These are phyloP conservation scores for Octodonta nipae DNA, from an alignment of 2,888 invertebrate genomes.

Conservation along the genomic window DNA sequence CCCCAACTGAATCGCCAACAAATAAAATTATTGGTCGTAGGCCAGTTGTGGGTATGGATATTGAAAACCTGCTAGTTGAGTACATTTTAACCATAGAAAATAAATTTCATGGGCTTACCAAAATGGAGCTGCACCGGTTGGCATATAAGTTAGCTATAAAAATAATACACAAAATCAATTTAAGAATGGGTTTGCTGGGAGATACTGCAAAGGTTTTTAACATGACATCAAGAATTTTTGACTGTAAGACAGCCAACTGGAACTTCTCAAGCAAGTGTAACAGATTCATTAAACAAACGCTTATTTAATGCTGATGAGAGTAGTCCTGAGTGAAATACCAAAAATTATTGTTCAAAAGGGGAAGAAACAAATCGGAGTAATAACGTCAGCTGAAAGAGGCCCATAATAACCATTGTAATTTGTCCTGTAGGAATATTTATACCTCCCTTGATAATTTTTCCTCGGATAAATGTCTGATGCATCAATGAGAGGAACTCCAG, in stretches of 20 bases:
- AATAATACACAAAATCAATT: too few species aligned
- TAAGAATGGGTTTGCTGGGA: too few species aligned
- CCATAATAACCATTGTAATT: slow-evolving; percentile 5
- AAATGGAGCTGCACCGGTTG: too few species aligned
- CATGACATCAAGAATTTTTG: slow-evolving; percentile 1
- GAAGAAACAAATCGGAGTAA: too few species aligned
- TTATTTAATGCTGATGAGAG: slow-evolving; percentile 10
- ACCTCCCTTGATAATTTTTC: slow-evolving; percentile 6
- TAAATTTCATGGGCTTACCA: too few species aligned
- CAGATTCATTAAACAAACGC: slow-evolving; percentile 9
- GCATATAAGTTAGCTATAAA: too few species aligned
- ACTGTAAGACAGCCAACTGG: not conserved
- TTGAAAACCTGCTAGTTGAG: too few species aligned
- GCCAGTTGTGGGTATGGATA: too few species aligned
- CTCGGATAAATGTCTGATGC: slow-evolving; percentile 6
- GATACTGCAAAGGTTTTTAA: slow-evolving; percentile 10
- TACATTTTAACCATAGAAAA: too few species aligned
- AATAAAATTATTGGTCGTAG: too few species aligned
- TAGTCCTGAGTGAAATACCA: slow-evolving; percentile 8
- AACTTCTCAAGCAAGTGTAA: slow-evolving; percentile 9
- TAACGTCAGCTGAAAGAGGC: slow-evolving; percentile 7
- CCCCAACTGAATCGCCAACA: too few species aligned
- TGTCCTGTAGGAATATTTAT: slow-evolving; percentile 4
- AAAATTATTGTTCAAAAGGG: slow-evolving; percentile 6
- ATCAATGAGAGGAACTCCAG: slow-evolving; percentile 4